Percentiles rank a stretch among this genome's conserved stretches.
Conservation (phyloP, 2,797 vertebrate genomes). For the Gymnodraco acuticeps region DNA sequence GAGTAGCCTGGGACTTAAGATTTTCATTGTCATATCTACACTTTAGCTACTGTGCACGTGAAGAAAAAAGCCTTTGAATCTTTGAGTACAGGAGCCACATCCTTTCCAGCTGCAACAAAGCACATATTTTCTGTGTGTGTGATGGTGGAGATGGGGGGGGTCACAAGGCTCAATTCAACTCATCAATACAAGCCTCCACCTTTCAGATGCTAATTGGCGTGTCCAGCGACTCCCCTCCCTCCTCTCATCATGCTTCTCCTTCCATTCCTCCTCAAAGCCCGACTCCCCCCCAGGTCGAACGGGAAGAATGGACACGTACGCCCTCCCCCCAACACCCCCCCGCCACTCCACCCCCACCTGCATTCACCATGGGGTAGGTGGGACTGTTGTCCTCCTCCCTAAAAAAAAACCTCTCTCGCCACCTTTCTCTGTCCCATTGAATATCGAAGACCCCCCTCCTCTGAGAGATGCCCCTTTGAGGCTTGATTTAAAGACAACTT, state of each 20-base stretch:
- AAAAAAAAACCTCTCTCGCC: conserved; percentile 36
- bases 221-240: conserved; percentile 69
- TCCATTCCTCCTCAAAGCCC: conserved; percentile 69
- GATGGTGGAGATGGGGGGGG: conserved; percentile 22
- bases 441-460: conserved; percentile 16
- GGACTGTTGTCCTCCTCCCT: conserved; percentile 34
- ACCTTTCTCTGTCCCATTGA: conserved; percentile 69
- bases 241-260: conserved; percentile 75
- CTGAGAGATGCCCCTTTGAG: conserved; percentile 75
- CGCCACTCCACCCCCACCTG: conserved; percentile 57
- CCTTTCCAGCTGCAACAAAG: conserved; percentile 73
- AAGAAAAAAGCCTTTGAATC: no score
- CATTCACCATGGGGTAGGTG: conserved; percentile 70
- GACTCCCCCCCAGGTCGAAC: conserved; percentile 73
- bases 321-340: not conserved
- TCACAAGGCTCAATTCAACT: conserved; percentile 80
- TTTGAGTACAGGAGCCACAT: conserved; percentile 43
- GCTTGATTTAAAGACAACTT: conserved; percentile 81
- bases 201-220: conserved; percentile 86
- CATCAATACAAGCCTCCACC: conserved; percentile 83
- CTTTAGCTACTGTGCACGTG: no score
- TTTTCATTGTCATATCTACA: no score
- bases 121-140: conserved; percentile 23
- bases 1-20: no score
- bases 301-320: conserved; percentile 77